These are phyloP conservation scores for Limnodromus scolopaceus DNA, from an alignment of 2,797 vertebrate species.

Conservation along the genomic window DNA sequence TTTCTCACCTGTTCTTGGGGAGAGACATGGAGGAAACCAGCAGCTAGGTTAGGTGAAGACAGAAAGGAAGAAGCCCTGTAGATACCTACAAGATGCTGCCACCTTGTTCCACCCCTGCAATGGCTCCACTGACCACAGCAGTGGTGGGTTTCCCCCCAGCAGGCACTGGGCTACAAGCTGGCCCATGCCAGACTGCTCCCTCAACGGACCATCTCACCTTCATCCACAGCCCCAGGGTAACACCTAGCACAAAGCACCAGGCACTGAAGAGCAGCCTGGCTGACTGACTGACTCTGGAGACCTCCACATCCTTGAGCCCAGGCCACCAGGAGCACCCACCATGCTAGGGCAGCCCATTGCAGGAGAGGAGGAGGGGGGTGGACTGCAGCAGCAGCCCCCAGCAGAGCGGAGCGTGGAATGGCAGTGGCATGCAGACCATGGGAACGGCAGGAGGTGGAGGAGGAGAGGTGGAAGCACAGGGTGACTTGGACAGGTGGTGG, in stretches of 20 bases:
- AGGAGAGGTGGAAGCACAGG: conserved; percentile 7
- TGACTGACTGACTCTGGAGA: background rate
- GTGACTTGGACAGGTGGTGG: conserved; percentile 7
- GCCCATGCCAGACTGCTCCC: background rate
- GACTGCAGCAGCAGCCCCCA: background rate
- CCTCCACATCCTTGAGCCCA: background rate
- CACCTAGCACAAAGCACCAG: background rate
- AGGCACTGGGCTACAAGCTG: background rate
- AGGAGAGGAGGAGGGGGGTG: background rate
- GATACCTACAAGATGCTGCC: background rate
- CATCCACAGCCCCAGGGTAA: background rate
- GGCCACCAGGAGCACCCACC: background rate
- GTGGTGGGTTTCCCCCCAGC: background rate
- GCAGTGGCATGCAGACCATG: background rate
- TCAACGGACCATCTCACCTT: background rate
- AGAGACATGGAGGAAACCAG: background rate
- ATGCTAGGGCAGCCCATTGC: background rate
- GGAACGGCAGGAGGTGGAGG: background rate
- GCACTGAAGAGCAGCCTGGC: background rate
- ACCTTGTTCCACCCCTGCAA: background rate
- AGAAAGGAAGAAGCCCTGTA: background rate
- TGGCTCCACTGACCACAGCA: background rate
- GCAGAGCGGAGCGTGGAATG: background rate
- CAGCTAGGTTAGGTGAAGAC: background rate
- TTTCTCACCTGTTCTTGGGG: background rate